These are phyloP conservation scores for Brachionus rubens DNA, from an alignment of 1,140 invertebrate genomes.

Conservation along the genomic window DNA sequence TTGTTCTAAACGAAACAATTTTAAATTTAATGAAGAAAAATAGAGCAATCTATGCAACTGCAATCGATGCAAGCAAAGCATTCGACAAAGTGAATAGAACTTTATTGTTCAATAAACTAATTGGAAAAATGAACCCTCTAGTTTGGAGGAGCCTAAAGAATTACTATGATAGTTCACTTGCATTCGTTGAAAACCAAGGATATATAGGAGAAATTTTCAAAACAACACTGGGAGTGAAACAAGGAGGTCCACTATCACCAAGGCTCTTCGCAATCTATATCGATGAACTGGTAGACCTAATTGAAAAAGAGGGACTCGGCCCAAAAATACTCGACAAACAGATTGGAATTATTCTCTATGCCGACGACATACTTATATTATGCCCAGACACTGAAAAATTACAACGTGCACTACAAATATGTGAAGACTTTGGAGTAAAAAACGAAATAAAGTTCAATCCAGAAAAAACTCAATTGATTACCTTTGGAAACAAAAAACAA, in stretches of 20 bases:
- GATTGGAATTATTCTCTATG: background rate
- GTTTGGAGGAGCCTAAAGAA: conserved; percentile 2
- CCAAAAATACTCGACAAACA: background rate
- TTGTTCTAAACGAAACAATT: conserved; percentile 7
- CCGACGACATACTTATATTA: background rate
- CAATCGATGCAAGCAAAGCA: conserved; percentile 17
- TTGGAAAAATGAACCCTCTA: background rate
- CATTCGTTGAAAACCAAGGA: background rate
- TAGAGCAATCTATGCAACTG: background rate
- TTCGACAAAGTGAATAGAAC: conserved; percentile 3
- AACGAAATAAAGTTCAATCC: conserved; percentile 21
- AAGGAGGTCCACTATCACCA: conserved; percentile 10
- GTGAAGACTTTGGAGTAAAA: background rate
- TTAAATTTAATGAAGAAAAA: background rate
- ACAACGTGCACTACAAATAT: background rate
- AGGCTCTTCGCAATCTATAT: conserved; percentile 11
- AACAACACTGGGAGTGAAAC: background rate
- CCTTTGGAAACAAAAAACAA: background rate
- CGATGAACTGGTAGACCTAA: conserved; percentile 3
- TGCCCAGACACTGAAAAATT: background rate
- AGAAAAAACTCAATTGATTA: background rate
- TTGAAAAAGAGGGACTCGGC: background rate
- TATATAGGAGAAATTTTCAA: conserved; percentile 4
- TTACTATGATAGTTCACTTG: background rate
- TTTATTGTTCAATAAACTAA: background rate